A percentile compares a stretch with the other conserved stretches of the same genome.
These are phyloP conservation scores for Pitangus sulphuratus DNA, from an alignment of 2,797 vertebrate genomes.

Conservation along the genomic window DNA sequence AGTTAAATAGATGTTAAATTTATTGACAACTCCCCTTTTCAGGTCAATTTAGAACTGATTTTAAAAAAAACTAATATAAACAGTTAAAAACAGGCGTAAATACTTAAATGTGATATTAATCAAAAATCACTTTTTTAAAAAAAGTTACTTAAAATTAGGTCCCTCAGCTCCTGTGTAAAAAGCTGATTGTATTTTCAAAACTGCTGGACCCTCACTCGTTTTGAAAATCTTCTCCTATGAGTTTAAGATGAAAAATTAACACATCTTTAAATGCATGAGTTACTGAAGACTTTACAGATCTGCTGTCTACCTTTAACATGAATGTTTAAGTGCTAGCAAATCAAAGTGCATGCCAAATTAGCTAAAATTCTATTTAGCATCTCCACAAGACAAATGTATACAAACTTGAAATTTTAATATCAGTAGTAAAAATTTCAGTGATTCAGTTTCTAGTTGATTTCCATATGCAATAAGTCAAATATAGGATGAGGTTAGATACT, in stretches of 20 bases:
- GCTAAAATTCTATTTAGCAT: conserved; percentile 61
- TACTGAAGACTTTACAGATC: conserved; percentile 24
- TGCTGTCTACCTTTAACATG: conserved; percentile 15
- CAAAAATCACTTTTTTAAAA: background rate
- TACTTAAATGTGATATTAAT: background rate
- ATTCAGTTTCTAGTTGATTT: conserved; percentile 82
- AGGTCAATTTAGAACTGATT: conserved; percentile 19
- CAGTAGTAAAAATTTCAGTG: conserved; percentile 77
- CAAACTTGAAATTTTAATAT: conserved; percentile 80
- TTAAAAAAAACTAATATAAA: background rate
- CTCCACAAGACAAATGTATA: conserved; percentile 46
- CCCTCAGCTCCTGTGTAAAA: background rate
- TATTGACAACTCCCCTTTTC: conserved; percentile 42
- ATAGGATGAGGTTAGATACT: conserved; percentile 84
- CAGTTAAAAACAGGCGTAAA: background rate
- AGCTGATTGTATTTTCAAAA: background rate
- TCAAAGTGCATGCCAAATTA: conserved; percentile 48
- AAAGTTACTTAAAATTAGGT: background rate
- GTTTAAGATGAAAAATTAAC: conserved; percentile 27
- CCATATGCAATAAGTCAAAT: conserved; percentile 90
- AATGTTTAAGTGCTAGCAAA: conserved; percentile 13
- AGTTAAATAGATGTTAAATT: conserved; percentile 56
- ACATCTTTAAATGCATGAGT: background rate
- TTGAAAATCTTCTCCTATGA: conserved; percentile 4
- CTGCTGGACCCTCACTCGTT: background rate